Evolutionary conservation across 1,140 invertebrate species (phyloP), one percentile per base, ranked within the genome.

Genomic region (Ips nitidus): DNA sequence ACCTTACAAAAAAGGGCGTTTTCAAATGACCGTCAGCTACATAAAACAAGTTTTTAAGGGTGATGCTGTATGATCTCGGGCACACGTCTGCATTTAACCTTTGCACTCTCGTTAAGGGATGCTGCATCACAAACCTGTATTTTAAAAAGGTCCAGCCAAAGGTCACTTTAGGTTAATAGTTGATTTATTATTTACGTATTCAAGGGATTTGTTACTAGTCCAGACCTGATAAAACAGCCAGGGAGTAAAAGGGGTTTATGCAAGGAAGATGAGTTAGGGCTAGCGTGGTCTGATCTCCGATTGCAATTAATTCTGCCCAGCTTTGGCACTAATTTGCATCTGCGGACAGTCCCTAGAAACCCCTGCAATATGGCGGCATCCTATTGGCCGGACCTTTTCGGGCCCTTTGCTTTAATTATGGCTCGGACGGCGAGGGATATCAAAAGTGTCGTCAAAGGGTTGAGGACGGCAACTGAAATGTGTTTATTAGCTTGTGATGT

Each of bases 281-380:
- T 70, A 71, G 72, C 75, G 74, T 71, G 72, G 70, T 75, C 68
- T 72, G 76, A 79, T 79, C 75, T 79, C 75, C 76, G 75, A 78
- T 78, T 75, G 77, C 76, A 78, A 79, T 79, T 79, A 79, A 78
- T 78, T 76, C 77, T 75, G 74, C 76, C 69, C 77, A 75, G 75
- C 74, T 75, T 73, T 71, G 75, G 75, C 77, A 79, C 76, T 79
- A 79, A 79, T 79, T 79, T 79, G 76, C 77, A 79, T 79, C 77
- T 79, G 77, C 74, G 77, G 77, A 79, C 77, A 76, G 75, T 66
- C 22, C 56, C 69, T 6, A 38, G 53, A 60, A 50, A 60, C 69
- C 69, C 64, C 64, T 53, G 36, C 40, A 41, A 57, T 22, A 22
- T 41, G 22, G 37, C 47, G 41, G 22, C 37, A 36, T 40, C 22